Conservation (phyloP, 2,797 vertebrate species). For the Loris lydekkerianus region DNA sequence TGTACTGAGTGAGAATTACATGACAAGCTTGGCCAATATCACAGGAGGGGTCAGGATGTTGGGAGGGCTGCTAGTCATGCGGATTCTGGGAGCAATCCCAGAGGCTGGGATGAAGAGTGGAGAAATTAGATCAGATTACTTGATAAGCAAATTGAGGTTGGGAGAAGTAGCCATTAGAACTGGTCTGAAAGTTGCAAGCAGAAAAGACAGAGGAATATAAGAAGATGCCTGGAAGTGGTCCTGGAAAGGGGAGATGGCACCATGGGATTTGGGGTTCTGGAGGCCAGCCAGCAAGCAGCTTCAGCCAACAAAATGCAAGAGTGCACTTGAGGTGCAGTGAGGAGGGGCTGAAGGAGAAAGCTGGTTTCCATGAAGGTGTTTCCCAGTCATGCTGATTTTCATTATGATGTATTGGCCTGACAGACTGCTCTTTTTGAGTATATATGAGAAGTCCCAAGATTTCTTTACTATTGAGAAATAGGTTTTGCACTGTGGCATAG, state of each 20-base stretch:
- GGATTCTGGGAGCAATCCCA: constrained; percentile 70
- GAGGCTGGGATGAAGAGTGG: constrained; percentile 47
- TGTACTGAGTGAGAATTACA: constrained; percentile 16
- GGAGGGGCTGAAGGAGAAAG: background rate
- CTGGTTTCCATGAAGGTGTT: background rate
- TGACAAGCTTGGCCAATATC: background rate
- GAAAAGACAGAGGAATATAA: background rate
- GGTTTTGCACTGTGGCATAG: background rate
- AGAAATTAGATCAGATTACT: constrained; percentile 78
- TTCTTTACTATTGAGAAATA: background rate
- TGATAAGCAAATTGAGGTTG: constrained; percentile 71
- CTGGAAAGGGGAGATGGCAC: background rate
- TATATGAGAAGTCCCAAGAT: background rate
- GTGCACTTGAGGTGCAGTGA: background rate
- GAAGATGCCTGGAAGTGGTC: background rate
- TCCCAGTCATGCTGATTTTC: background rate
- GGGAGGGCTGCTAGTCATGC: background rate
- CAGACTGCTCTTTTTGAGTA: background rate
- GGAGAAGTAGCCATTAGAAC: constrained; percentile 62
- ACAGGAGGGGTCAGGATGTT: constrained; percentile 19
- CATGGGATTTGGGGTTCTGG: background rate
- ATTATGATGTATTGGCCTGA: background rate
- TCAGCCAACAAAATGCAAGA: background rate
- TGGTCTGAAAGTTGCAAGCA: background rate
- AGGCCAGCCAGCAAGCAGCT: background rate